Percentiles rank a stretch among this genome's conserved stretches.
Evolutionary conservation across 1,140 invertebrate genomes (phyloP).

Genomic region (Lysiphlebus fabarum): DNA sequence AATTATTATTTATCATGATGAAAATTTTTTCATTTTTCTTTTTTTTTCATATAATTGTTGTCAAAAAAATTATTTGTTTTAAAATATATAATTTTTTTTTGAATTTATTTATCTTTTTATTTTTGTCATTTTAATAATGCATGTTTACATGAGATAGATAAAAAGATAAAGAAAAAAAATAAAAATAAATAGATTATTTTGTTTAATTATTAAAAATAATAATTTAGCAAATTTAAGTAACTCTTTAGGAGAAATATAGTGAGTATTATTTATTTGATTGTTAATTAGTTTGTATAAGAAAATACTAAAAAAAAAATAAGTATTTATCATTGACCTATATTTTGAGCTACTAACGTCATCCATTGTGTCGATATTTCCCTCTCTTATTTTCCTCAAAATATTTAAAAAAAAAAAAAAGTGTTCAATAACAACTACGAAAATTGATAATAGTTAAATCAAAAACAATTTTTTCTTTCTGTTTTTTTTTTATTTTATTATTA

Average conservation of each 20-base stretch:
- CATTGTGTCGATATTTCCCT: no score
- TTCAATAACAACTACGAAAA: conserved; percentile 28
- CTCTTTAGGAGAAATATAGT: no score
- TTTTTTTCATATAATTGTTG: conserved; percentile 50
- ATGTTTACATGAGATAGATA: no score
- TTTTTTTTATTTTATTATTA: conserved; percentile 5
- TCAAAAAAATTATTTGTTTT: conserved; percentile 45
- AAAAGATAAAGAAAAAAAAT: no score
- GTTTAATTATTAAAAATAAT: no score
- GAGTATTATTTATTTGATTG: no score
- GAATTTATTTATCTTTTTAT: conserved; percentile 38
- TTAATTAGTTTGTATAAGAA: no score
- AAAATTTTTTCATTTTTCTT: conserved; percentile 34
- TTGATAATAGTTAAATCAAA: neutral
- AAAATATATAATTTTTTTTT: conserved; percentile 4
- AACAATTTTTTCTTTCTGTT: conserved; percentile 15
- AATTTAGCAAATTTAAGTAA: no score
- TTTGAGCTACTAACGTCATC: no score
- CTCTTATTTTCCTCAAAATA: neutral
- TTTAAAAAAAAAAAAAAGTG: neutral
- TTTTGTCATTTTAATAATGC: conserved; percentile 40
- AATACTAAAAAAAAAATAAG: no score
- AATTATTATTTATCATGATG: conserved; percentile 45
- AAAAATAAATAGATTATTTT: no score
- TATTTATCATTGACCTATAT: no score